phyloP scores from a whole-genome alignment of 1,140 invertebrate genomes.

The Drosophila setifemur region DNA sequence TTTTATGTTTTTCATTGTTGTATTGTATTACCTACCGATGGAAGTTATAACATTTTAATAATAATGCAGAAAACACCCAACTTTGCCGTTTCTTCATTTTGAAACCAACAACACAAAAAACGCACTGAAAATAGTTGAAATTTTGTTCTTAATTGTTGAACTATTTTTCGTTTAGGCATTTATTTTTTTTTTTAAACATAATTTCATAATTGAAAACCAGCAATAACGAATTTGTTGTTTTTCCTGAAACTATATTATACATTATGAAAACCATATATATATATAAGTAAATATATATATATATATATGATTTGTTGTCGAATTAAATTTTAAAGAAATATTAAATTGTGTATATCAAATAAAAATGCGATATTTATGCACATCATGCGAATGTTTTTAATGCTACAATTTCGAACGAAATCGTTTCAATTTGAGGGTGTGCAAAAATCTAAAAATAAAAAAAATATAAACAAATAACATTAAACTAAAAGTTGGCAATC shows the following conservation, averaged over 20 bases:
- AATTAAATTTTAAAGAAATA: conserved; percentile 19
- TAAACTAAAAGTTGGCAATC: conserved; percentile 74
- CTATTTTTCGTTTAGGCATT: conserved; percentile 44
- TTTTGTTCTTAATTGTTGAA: conserved; percentile 63
- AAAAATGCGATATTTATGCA: conserved; percentile 23
- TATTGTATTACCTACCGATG: conserved; percentile 7
- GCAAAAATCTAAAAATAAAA: conserved; percentile 33
- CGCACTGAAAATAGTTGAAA: conserved; percentile 65
- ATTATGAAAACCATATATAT: conserved; percentile 33
- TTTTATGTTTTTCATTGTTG: conserved; percentile 70
- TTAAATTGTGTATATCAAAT: conserved; percentile 8
- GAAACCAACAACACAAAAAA: conserved; percentile 33
- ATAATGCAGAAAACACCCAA: conserved; percentile 33
- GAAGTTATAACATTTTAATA: conserved; percentile 6
- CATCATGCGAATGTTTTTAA: conserved; percentile 20
- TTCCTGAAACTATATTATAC: conserved; percentile 14
- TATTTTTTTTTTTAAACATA: conserved; percentile 58
- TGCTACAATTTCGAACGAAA: conserved; percentile 6
- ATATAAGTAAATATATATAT: too few relatives aligned
- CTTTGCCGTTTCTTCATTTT: conserved; percentile 52
- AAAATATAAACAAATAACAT: conserved; percentile 26
- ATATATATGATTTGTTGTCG: conserved; percentile 67
- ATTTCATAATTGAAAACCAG: conserved; percentile 27
- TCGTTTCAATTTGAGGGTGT: conserved; percentile 11
- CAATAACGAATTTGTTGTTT: conserved; percentile 20